Base-by-base conservation (phyloP, 2,113 vertebrate genomes). In the Trinectes maculatus region DNA sequence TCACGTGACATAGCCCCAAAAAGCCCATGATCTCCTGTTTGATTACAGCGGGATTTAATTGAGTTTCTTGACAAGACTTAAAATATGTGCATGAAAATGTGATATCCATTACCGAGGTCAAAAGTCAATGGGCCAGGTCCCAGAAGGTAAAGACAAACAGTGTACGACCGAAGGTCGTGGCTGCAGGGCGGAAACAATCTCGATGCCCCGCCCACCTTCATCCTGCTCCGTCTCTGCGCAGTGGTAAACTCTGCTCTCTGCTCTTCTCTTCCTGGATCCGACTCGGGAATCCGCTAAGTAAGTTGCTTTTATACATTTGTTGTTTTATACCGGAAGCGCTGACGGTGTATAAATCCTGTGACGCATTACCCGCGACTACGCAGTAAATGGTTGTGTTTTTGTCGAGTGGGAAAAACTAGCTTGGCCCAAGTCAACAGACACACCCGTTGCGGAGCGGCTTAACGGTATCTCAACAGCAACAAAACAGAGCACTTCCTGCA, bases 321-420 rank as follows among this genome's bases (percentile, higher is more conserved):
- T 8, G 6, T 16, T 28, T n/a, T 19, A 4, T 12, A n/a, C n/a
- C n/a, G n/a, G n/a, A n/a, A n/a, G n/a, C n/a, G n/a, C n/a, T n/a
- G n/a, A n/a, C n/a, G n/a, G n/a, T n/a, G n/a, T n/a, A n/a, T n/a
- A n/a, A n/a, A n/a, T n/a, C n/a, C n/a, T n/a, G n/a, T n/a, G n/a
- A n/a, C n/a, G n/a, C n/a, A n/a, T n/a, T n/a, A n/a, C n/a, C n/a
- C n/a, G 1, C 6, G 13, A 13, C 37, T 1, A 19, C 22, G 13
- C 21, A 22, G 40, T 18, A n/a, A 1, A 10, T 3, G 2, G 4
- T 18, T 29, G 6, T 22, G 3, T 0, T 69, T 22, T 2, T 0
- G 6, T 1, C 8, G 8, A n/a, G 2, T 15, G 49, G n/a, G 9
- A 15, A 24, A 43, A 43, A 58, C 66, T 64, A 59, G 77, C 77